A percentile compares a stretch with the other conserved stretches of the same genome.
These are phyloP conservation scores for Synaphobranchus kaupii DNA, from an alignment of 2,797 vertebrate genomes.

Conservation along the genomic window DNA sequence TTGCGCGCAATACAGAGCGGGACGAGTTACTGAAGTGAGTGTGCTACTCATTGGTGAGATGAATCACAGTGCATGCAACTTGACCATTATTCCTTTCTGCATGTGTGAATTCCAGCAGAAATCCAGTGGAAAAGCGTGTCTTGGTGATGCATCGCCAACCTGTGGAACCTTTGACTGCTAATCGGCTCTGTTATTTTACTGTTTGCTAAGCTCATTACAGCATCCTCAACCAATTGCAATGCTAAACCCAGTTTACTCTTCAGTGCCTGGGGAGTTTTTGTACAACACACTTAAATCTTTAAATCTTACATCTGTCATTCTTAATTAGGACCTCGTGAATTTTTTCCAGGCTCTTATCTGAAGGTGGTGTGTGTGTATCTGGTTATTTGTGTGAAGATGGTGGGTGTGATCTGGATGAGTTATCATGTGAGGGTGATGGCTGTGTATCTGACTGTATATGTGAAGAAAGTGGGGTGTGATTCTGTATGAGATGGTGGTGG, in stretches of 20 bases:
- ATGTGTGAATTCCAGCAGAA: not conserved
- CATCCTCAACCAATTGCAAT: not conserved
- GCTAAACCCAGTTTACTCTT: not conserved
- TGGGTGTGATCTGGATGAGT: not conserved
- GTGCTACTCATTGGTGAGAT: not conserved
- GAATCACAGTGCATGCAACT: not conserved
- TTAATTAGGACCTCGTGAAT: not conserved
- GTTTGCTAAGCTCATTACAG: not conserved
- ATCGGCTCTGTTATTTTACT: not conserved
- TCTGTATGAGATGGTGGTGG: not conserved
- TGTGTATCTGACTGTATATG: too few relatives aligned
- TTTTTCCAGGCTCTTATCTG: not conserved
- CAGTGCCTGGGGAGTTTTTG: not conserved
- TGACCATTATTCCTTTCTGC: not conserved
- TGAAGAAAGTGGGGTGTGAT: not conserved
- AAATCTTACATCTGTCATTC: not conserved
- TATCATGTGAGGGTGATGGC: not conserved
- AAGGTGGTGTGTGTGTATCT: not conserved
- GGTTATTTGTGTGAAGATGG: not conserved
- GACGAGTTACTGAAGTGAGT: constrained; percentile 88
- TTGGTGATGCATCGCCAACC: not conserved
- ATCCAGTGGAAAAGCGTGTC: not conserved
- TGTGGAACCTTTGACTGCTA: not conserved
- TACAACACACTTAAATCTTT: not conserved
- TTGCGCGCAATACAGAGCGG: constrained; percentile 95